Evolutionary conservation across 2,113 vertebrate species (phyloP).

Genomic region (Grammomys surdaster): DNA sequence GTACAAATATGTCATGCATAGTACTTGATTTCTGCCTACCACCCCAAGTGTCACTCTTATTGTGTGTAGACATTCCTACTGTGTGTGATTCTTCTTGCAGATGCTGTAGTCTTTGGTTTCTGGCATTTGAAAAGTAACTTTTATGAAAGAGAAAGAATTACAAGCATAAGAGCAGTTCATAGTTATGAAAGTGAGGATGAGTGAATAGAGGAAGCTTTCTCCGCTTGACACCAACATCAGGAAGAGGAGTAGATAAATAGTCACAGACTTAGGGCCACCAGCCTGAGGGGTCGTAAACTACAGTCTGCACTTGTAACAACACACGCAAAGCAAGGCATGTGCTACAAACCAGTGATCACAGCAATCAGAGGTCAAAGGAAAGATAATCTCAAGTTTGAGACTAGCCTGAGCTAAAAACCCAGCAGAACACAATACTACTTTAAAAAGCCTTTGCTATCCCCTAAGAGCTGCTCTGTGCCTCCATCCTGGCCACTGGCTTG

Average conservation of each 20-base stretch:
- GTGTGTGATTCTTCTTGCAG: background rate
- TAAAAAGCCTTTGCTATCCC: background rate
- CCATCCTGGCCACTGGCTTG: background rate
- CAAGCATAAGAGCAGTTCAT: background rate
- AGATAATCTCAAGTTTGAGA: background rate
- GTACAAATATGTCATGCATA: background rate
- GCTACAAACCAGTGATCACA: background rate
- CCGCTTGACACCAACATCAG: background rate
- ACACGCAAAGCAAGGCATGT: background rate
- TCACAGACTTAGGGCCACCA: background rate
- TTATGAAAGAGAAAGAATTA: background rate
- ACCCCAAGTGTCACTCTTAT: background rate
- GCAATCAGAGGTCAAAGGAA: background rate
- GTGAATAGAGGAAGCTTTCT: accelerated
- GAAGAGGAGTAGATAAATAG: background rate
- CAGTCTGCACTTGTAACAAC: background rate
- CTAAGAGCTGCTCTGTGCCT: background rate
- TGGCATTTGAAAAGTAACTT: background rate
- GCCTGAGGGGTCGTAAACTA: background rate
- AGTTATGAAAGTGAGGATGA: background rate
- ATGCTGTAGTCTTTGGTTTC: background rate
- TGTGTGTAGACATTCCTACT: background rate
- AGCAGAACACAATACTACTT: background rate
- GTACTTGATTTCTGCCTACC: background rate
- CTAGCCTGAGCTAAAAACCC: background rate